Evolutionary conservation across 2,888 invertebrate species (phyloP), one percentile per base, ranked within the genome.

Genomic region (Rhodophaea formosa): DNA sequence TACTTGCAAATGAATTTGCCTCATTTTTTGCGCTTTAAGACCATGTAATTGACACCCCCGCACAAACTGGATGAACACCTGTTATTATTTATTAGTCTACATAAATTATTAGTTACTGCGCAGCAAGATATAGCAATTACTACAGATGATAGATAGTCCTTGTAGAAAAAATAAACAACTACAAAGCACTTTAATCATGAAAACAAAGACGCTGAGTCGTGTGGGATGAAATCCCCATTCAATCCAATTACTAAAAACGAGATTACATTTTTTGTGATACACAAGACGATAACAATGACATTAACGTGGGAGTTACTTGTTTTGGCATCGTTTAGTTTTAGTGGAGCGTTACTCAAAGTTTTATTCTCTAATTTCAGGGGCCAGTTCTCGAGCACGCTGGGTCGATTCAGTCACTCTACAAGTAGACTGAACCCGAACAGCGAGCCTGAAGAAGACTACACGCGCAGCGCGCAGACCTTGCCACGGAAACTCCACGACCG

Each of bases 361-460:
- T 73, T 71, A 75, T 77, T 80, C 82, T 75, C 90, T 62, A 44
- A 58, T 86, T 94, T 66, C 93, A 95, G 95, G 87, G 93, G 93
- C 66, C 94, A 94, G 77, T 94, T 93, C 78, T 93, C 93, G 71
- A 95, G 95, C 71, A 96, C 96, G 42, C 91, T 97, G 72, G 96
- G 96, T 61, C 94, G 96, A 66, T 94, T 96, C 88, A 96, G 96
- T 91, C 96, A 96, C 86, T 95, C 96, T 17, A 95, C 95, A 52
- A 94, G 95, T 78, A 93, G 96, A 61, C 84, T 96, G 70, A 92
- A 93, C 66, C 84, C 94, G 84, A 86, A 93, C 82, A 83, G 82
- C 82, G 88, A 87, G 66, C 69, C 82, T 3, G 88, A 89, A 60
- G 91, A 92, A 72, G 91, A 93, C 56, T 88, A 92, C 68, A 86